These are phyloP conservation scores for Xiphorhynchus elegans DNA, from an alignment of 2,113 vertebrate genomes.

Conservation along the genomic window DNA sequence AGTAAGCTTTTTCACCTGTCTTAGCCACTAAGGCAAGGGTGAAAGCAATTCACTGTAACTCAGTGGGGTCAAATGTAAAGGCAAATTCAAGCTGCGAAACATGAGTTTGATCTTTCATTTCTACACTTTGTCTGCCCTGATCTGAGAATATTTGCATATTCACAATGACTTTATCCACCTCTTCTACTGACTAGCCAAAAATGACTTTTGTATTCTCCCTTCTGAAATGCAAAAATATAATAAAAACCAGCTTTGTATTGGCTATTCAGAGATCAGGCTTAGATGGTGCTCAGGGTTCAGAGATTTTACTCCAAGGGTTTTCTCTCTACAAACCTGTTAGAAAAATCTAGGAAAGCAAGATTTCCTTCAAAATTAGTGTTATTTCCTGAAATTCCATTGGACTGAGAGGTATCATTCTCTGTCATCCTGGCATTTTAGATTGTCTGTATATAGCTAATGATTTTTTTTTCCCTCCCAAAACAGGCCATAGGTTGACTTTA, in stretches of 20 bases:
- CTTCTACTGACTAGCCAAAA: background rate
- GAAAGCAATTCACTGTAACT: background rate
- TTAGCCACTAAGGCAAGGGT: background rate
- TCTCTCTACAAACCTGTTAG: background rate
- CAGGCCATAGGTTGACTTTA: background rate
- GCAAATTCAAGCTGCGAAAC: background rate
- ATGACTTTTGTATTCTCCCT: background rate
- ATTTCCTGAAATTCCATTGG: background rate
- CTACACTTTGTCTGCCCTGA: background rate
- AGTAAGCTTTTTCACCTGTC: background rate
- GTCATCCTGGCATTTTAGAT: background rate
- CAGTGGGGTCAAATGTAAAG: background rate
- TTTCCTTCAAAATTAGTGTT: background rate
- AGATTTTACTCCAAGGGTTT: background rate
- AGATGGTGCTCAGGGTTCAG: background rate
- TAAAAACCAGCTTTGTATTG: background rate
- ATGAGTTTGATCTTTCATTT: background rate
- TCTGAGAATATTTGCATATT: background rate
- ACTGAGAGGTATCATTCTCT: background rate
- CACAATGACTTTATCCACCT: background rate
- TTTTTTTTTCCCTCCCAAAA: background rate
- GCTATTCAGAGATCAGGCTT: background rate
- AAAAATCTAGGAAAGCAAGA: background rate
- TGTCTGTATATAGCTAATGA: background rate
- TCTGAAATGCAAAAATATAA: background rate